These are phyloP conservation scores for Lepus americanus DNA, from an alignment of 2,113 vertebrate species.

Conservation along the genomic window DNA sequence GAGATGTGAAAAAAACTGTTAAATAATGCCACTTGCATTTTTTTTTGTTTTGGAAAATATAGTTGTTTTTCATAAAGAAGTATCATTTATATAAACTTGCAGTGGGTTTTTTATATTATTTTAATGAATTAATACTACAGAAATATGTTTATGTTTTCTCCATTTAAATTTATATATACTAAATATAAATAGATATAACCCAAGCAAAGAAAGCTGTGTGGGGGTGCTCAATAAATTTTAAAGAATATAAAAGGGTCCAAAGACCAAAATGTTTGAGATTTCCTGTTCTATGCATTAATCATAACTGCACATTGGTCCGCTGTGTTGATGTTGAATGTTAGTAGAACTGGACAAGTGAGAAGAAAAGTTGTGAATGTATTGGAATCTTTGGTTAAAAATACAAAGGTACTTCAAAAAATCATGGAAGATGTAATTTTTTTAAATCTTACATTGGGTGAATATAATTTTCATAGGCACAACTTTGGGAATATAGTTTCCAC, in stretches of 20 bases:
- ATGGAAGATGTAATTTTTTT: too few species aligned
- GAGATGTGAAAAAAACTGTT: not conserved
- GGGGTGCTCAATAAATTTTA: not conserved
- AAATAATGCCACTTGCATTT: not conserved
- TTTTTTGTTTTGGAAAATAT: not conserved
- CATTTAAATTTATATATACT: not conserved
- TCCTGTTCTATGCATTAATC: not conserved
- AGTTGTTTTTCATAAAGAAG: not conserved
- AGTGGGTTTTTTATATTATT: not conserved
- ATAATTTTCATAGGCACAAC: too few species aligned
- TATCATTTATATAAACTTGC: not conserved
- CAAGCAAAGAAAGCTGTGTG: not conserved
- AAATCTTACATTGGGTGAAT: too few species aligned
- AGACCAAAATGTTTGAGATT: not conserved
- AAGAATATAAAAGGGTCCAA: not conserved
- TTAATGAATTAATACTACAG: not conserved
- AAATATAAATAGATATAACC: not conserved
- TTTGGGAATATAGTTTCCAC: too few species aligned
- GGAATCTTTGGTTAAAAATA: not conserved
- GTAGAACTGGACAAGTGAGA: fast-evolving
- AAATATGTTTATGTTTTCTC: not conserved
- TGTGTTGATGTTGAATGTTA: too few species aligned
- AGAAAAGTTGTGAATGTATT: not conserved
- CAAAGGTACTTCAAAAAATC: too few species aligned
- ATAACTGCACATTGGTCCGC: not conserved